These are phyloP conservation scores for Neodiprion pinetum DNA, from an alignment of 1,140 invertebrate species.

Conservation along the genomic window DNA sequence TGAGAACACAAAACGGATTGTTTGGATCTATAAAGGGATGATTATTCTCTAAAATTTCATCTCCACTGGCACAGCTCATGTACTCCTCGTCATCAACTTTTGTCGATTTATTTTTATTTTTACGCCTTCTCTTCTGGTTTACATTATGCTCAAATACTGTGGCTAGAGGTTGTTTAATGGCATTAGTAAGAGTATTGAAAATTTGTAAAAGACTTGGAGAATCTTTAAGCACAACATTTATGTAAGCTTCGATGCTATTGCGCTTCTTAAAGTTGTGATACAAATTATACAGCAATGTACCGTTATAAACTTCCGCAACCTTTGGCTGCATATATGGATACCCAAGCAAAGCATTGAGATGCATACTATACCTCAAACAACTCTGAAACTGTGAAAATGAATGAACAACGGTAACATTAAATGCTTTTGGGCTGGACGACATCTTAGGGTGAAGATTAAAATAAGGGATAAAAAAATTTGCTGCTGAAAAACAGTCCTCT, in stretches of 20 bases:
- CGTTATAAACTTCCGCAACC: slow-evolving; percentile 70
- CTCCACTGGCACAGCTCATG: not conserved
- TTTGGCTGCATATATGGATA: slow-evolving; percentile 63
- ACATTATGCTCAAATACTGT: slow-evolving; percentile 14
- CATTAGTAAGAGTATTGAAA: slow-evolving; percentile 41
- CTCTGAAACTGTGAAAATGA: slow-evolving; percentile 77
- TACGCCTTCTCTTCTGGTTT: slow-evolving; percentile 19
- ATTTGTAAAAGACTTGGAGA: slow-evolving; percentile 61
- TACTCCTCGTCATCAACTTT: not conserved
- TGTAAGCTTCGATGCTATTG: slow-evolving; percentile 60
- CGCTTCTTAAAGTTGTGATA: slow-evolving; percentile 66
- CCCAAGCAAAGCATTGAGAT: slow-evolving; percentile 71
- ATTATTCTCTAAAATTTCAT: slow-evolving; percentile 18
- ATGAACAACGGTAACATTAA: slow-evolving; percentile 68
- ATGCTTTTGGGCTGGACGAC: slow-evolving; percentile 66
- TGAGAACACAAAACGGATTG: slow-evolving; percentile 38
- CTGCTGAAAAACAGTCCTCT: slow-evolving; percentile 68
- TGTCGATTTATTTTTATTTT: slow-evolving; percentile 23
- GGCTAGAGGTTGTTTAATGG: slow-evolving; percentile 30
- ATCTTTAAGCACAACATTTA: slow-evolving; percentile 61
- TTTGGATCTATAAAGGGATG: slow-evolving; percentile 37
- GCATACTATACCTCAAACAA: slow-evolving; percentile 67
- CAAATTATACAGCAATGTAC: slow-evolving; percentile 78
- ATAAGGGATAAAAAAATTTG: slow-evolving; percentile 67
- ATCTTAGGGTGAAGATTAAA: slow-evolving; percentile 70